These are phyloP conservation scores for Caenorhabditis sulstoni DNA, from an alignment of 2,888 invertebrate species.

Conservation along the genomic window DNA sequence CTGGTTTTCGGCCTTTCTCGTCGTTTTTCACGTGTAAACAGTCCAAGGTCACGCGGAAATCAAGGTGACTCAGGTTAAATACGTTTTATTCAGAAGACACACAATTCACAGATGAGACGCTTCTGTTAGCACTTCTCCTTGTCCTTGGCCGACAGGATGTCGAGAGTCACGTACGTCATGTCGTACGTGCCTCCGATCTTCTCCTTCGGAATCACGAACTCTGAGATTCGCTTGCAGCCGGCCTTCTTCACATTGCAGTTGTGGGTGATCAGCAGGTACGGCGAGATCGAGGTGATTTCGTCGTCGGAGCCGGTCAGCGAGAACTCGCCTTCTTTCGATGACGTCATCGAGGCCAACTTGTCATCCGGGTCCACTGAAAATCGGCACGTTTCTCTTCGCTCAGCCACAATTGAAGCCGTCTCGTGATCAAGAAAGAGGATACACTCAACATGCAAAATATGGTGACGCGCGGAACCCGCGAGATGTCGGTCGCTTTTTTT, in stretches of 20 bases:
- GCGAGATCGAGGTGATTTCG: constrained; percentile 56
- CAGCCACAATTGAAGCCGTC: no score
- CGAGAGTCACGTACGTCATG: constrained; percentile 61
- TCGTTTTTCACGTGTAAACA: neutral
- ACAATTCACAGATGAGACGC: no score
- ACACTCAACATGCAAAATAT: neutral
- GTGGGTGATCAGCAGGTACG: constrained; percentile 59
- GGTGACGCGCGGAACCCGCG: no score
- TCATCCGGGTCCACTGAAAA: constrained; percentile 62
- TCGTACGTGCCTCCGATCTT: constrained; percentile 56
- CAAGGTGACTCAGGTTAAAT: constrained; percentile 43
- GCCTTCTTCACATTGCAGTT: constrained; percentile 60
- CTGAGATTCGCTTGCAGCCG: constrained; percentile 54
- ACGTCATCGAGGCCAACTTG: constrained; percentile 32
- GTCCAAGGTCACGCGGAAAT: constrained; percentile 33
- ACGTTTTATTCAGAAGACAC: neutral
- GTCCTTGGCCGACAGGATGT: constrained; percentile 57
- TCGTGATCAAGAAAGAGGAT: no score
- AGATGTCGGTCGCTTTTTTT: neutral
- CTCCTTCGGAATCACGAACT: constrained; percentile 51
- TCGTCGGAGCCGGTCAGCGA: constrained; percentile 44
- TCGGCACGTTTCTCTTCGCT: no score
- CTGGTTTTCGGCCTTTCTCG: no score
- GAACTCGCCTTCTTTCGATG: constrained; percentile 61
- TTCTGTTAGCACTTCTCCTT: constrained; percentile 55